Evolutionary conservation across 1,140 invertebrate species (phyloP).

Genomic region (Eulimnadia texana): DNA sequence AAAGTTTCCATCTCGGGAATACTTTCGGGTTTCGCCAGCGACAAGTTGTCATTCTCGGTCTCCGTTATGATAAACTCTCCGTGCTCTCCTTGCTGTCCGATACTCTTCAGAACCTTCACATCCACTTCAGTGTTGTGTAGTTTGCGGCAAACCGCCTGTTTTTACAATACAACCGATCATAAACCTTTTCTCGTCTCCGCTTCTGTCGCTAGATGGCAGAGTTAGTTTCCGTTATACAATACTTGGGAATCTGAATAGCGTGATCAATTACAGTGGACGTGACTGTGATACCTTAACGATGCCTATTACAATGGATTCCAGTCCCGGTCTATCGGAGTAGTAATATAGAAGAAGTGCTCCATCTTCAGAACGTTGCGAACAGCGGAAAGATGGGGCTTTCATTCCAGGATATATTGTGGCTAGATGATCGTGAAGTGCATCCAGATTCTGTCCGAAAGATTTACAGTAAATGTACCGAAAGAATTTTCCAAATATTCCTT

Average conservation of each 20-base stretch:
- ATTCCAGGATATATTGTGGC: slow-evolving; percentile 84
- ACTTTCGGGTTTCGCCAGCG: slow-evolving; percentile 20
- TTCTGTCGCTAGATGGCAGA: no score
- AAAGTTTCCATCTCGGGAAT: slow-evolving; percentile 13
- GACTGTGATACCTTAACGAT: slow-evolving; percentile 63
- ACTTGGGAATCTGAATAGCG: no score
- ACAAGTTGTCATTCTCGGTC: slow-evolving; percentile 1
- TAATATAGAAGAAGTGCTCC: slow-evolving; percentile 76
- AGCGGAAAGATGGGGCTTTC: slow-evolving; percentile 80
- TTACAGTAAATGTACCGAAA: neutral
- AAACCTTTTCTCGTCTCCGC: no score
- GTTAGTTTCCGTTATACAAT: no score
- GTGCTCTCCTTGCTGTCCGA: slow-evolving; percentile 63
- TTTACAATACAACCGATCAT: slow-evolving; percentile 16
- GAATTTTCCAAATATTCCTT: no score
- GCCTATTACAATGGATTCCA: slow-evolving; percentile 85
- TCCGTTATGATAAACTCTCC: slow-evolving; percentile 88
- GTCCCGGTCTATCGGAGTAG: slow-evolving; percentile 80
- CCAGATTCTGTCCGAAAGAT: slow-evolving; percentile 54
- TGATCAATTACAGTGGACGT: neutral
- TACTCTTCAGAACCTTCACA: slow-evolving; percentile 65
- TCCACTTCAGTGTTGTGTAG: slow-evolving; percentile 82
- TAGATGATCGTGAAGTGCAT: slow-evolving; percentile 83
- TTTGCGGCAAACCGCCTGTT: slow-evolving; percentile 74
- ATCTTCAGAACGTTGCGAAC: slow-evolving; percentile 68